Percentiles rank a stretch among this genome's conserved stretches.
Evolutionary conservation across 1,140 invertebrate species (phyloP).

Genomic region (Chymomyza costata): DNA sequence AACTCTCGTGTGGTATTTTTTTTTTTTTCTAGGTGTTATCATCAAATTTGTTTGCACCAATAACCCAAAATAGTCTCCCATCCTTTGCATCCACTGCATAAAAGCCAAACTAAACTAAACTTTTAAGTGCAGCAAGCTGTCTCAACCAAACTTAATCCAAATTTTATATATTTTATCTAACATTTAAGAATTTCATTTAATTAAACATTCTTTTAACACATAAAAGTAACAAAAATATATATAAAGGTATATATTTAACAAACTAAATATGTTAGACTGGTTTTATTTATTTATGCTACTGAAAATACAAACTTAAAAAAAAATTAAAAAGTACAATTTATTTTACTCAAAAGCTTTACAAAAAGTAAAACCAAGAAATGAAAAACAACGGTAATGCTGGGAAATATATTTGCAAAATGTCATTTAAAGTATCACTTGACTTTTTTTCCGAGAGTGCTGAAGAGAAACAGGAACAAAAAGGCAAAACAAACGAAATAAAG

Average conservation of each 20-base stretch:
- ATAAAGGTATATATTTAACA: conserved; percentile 21
- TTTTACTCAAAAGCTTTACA: conserved; percentile 32
- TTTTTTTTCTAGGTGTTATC: too few relatives aligned
- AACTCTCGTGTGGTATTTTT: too few relatives aligned
- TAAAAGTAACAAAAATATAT: too few relatives aligned
- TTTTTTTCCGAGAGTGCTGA: conserved; percentile 1
- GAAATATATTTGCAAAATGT: conserved; percentile 26
- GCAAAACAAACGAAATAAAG: conserved; percentile 58
- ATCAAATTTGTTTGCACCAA: too few relatives aligned
- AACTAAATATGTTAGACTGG: conserved; percentile 27
- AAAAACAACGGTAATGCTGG: conserved; percentile 6
- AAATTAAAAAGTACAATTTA: conserved; percentile 45
- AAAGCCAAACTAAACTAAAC: too few relatives aligned
- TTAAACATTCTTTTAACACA: too few relatives aligned
- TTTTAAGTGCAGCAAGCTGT: too few relatives aligned
- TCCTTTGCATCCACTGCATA: too few relatives aligned
- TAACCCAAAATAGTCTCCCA: too few relatives aligned
- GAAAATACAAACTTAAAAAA: conserved; percentile 31
- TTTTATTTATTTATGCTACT: conserved; percentile 2
- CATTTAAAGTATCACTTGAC: conserved; percentile 25
- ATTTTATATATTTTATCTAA: too few relatives aligned
- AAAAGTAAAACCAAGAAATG: conserved; percentile 9
- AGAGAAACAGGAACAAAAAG: conserved; percentile 14
- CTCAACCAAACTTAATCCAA: too few relatives aligned
- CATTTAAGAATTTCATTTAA: too few relatives aligned